Percentiles rank a stretch among this genome's conserved stretches.
Conservation (phyloP, 2,113 vertebrate species). For the Silurus glanis region DNA sequence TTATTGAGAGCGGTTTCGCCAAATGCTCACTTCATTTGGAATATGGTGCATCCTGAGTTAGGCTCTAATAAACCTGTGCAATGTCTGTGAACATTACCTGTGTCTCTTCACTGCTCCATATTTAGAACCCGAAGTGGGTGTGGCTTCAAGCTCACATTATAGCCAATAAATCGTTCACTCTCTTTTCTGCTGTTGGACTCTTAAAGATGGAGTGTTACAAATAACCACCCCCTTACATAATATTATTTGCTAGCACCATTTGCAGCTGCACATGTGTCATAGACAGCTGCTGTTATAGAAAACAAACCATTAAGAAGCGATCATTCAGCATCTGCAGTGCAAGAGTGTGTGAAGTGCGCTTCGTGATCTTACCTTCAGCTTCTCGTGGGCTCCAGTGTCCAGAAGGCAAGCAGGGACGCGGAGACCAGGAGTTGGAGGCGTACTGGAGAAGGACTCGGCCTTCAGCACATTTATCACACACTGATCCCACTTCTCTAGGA, state of each 20-base stretch:
- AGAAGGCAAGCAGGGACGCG: conserved; percentile 88
- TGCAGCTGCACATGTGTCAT: not conserved
- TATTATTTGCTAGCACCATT: not conserved
- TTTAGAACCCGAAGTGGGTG: not conserved
- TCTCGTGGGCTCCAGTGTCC: conserved; percentile 98
- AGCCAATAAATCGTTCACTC: not conserved
- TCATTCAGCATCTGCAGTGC: not conserved
- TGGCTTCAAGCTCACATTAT: not conserved
- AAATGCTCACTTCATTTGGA: conserved; percentile 6
- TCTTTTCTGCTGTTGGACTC: not conserved
- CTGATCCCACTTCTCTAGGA: conserved; percentile 99
- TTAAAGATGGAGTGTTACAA: too few relatives aligned
- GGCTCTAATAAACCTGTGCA: not conserved
- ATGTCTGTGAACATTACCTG: not conserved
- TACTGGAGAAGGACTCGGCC: conserved; percentile 89
- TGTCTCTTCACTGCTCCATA: not conserved
- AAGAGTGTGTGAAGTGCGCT: not conserved
- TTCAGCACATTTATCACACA: conserved; percentile 92
- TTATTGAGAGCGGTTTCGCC: conserved; percentile 3
- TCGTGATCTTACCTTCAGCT: conserved; percentile 86
- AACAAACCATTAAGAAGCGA: not conserved
- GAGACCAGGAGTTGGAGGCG: conserved; percentile 91
- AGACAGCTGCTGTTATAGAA: not conserved
- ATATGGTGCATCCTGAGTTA: not conserved
- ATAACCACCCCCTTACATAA: not conserved